Evolutionary conservation across 2,888 invertebrate species (phyloP).

Genomic region (Parapristionchus giblindavisi): DNA sequence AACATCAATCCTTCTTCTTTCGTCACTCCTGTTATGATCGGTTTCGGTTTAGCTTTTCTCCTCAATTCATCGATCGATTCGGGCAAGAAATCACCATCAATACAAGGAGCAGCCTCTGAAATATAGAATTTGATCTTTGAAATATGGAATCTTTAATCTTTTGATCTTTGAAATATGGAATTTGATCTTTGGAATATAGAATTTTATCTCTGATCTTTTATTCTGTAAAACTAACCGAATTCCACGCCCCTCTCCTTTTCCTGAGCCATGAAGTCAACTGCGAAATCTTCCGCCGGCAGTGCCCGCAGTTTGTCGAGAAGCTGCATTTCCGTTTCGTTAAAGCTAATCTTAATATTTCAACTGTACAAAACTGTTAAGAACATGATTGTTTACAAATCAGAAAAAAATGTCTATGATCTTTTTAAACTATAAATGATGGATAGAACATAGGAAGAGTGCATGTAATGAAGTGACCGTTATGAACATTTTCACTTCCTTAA

Average conservation of each 20-base stretch:
- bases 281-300: constrained; percentile 3
- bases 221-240: constrained; percentile 46
- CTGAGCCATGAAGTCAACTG: background rate
- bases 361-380: background rate
- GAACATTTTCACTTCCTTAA: background rate
- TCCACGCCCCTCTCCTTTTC: background rate
- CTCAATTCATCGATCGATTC: constrained; percentile 28
- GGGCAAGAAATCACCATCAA: constrained; percentile 19
- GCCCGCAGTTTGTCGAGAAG: constrained; percentile 6
- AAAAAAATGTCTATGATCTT: background rate
- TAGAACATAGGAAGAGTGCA: background rate
- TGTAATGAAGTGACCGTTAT: too few species aligned
- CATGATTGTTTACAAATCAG: background rate
- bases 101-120: constrained; percentile 3
- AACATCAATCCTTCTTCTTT: constrained; percentile 27
- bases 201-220: too few species aligned
- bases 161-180: too few species aligned
- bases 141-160: too few species aligned
- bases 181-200: too few species aligned
- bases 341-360: background rate
- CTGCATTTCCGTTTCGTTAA: background rate
- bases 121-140: too few species aligned
- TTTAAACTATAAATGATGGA: background rate
- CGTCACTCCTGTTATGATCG: constrained; percentile 28
- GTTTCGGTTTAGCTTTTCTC: constrained; percentile 14